Base-by-base conservation (phyloP, 2,888 invertebrate genomes). In the Psylliodes chrysocephalus region DNA sequence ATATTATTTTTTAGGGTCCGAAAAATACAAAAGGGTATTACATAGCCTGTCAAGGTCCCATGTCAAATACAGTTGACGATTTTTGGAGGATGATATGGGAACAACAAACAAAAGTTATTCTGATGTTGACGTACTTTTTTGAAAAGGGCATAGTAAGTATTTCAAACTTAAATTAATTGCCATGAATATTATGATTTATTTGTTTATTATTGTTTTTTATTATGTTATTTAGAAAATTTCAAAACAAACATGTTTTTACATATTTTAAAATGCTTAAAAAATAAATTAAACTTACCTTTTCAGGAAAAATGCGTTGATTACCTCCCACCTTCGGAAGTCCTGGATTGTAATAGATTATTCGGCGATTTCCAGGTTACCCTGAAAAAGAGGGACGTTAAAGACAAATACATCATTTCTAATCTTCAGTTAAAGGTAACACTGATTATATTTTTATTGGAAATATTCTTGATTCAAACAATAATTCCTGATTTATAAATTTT, bases 51-150 rank as follows among this genome's bases (percentile, higher is more conserved):
- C 96, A 97, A 82, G 96, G 94, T 7, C 96, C 96, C 0, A 84
- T 96, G 70, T 88, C 91, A 61, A 88, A 89, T 70, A 96, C 96
- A 0, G 90, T 94, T 0, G 85, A 86, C 25, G 96, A 97, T 83
- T 96, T 96, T 82, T 97, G 96, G 96, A 87, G 94, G 42, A 96
- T 97, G 96, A 88, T 96, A 53, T 96, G 96, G 96, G 95, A 96
- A 77, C 95, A 96, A 80, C 94, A 96, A 81, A 89, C 90, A 10
- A 88, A 93, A 73, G 91, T 95, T 38, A 88, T 97, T 69, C 88
- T 96, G 65, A 96, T 96, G 94, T 85, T 96, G 28, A 96, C 95
- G 0, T 93, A 94, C 82, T 88, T 95, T 64, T 91, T 90, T 77
- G 96, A 96, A 83, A 93, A 93, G 74, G 95, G 95, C 63, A 90